A percentile compares a stretch with the other conserved stretches of the same genome.
Conservation (phyloP, 2,888 invertebrate species). For the Xiphydria camelus region DNA sequence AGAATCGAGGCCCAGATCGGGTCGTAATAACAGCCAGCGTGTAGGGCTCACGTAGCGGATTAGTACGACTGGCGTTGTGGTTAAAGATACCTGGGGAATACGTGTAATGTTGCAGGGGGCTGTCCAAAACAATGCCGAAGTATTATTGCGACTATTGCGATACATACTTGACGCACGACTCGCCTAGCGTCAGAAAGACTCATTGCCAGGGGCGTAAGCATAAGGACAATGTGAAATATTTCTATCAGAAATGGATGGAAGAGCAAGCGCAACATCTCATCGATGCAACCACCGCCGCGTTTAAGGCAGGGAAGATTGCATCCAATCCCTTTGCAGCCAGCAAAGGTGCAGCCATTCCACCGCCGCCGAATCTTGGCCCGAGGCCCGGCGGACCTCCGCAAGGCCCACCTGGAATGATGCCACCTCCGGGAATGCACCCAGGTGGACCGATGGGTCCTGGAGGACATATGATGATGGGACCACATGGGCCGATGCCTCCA, state of each 20-base stretch:
- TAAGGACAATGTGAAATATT: slow-evolving; percentile 99
- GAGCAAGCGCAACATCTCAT: slow-evolving; percentile 99
- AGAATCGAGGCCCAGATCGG: no score
- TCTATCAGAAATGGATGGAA: slow-evolving; percentile 99
- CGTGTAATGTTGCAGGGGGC: no score
- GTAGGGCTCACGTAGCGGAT: no score
- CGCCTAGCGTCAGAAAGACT: slow-evolving; percentile 98
- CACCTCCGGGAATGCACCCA: slow-evolving; percentile 61
- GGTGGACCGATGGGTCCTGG: slow-evolving; percentile 58
- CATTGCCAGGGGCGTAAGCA: slow-evolving; percentile 99
- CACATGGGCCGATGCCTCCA: slow-evolving; percentile 69
- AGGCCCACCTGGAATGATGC: slow-evolving; percentile 63
- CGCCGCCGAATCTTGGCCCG: slow-evolving; percentile 65
- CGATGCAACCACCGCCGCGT: slow-evolving; percentile 97
- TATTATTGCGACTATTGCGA: slow-evolving; percentile 99
- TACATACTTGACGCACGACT: slow-evolving; percentile 97
- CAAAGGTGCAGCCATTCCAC: slow-evolving; percentile 79
- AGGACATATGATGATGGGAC: slow-evolving; percentile 60
- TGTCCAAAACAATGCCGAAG: slow-evolving; percentile 78
- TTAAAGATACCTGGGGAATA: no score
- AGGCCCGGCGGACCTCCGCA: slow-evolving; percentile 62
- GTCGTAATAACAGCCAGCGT: no score
- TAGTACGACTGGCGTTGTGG: no score
- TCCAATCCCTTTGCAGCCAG: slow-evolving; percentile 85
- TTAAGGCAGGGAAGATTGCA: slow-evolving; percentile 94